phyloP scores from a whole-genome alignment of 2,888 invertebrate species.

The Parnassius apollo region DNA sequence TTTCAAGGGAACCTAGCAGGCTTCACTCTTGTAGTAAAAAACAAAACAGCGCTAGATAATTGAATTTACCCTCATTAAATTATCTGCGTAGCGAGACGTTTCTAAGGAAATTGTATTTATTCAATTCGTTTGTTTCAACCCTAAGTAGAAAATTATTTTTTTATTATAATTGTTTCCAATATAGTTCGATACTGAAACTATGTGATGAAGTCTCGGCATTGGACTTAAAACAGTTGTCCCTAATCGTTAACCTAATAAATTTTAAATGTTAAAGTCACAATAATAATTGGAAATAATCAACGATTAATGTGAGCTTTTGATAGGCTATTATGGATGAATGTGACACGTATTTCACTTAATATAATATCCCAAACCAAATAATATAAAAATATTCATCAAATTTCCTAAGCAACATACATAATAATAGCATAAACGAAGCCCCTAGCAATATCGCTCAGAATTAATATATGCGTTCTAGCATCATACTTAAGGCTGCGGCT shows the following conservation, averaged over 20 bases:
- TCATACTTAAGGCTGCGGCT: constrained; percentile 27
- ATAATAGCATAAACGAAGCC: background rate
- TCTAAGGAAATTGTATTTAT: constrained; percentile 41
- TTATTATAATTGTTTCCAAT: constrained; percentile 31
- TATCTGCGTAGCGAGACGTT: constrained; percentile 65
- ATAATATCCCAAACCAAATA: too few relatives aligned
- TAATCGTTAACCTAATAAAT: too few relatives aligned
- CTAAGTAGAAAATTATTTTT: constrained; percentile 28
- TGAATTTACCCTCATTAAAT: constrained; percentile 74
- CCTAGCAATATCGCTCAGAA: constrained; percentile 5
- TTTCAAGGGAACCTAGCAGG: constrained; percentile 47
- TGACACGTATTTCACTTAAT: too few relatives aligned
- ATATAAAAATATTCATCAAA: background rate
- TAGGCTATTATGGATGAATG: too few relatives aligned
- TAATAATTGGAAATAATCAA: too few relatives aligned
- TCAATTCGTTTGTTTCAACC: constrained; percentile 36
- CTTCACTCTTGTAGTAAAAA: constrained; percentile 47
- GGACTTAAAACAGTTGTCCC: background rate
- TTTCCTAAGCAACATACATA: background rate
- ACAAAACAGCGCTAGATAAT: constrained; percentile 69
- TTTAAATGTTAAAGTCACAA: too few relatives aligned
- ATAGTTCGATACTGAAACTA: constrained; percentile 9
- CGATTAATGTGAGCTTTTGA: too few relatives aligned
- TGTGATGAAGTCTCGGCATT: background rate
- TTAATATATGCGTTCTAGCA: constrained; percentile 19